These are phyloP conservation scores for Dallia pectoralis DNA, from an alignment of 2,797 vertebrate genomes.

Conservation along the genomic window DNA sequence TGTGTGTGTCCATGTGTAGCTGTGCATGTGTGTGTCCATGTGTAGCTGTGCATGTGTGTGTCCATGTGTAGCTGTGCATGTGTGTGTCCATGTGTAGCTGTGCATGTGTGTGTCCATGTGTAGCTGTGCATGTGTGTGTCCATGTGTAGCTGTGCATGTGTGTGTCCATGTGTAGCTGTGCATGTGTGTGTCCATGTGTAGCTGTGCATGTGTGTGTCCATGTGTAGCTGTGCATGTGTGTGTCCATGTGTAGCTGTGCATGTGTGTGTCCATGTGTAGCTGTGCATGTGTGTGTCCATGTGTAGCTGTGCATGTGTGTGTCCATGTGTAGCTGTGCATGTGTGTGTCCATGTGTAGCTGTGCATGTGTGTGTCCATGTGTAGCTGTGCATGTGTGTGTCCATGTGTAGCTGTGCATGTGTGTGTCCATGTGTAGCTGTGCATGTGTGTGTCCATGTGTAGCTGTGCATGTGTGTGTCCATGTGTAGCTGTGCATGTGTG, in stretches of 20 bases:
- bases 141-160: neutral
- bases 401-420: too few relatives aligned
- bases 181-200: too few relatives aligned
- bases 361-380: constrained; percentile 1
- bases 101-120: neutral
- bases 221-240: neutral
- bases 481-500: neutral
- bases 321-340: too few relatives aligned
- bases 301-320: neutral
- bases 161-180: neutral
- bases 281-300: constrained; percentile 6
- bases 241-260: too few relatives aligned
- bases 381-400: neutral
- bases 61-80: neutral
- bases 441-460: neutral
- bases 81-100: neutral
- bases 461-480: neutral
- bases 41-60: neutral
- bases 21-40: neutral
- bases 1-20: neutral
- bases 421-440: too few relatives aligned
- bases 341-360: too few relatives aligned
- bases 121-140: neutral
- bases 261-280: too few relatives aligned
- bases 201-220: constrained; percentile 8